phyloP scores from a whole-genome alignment of 2,888 invertebrate genomes.

The Lepidochrysops patricia region DNA sequence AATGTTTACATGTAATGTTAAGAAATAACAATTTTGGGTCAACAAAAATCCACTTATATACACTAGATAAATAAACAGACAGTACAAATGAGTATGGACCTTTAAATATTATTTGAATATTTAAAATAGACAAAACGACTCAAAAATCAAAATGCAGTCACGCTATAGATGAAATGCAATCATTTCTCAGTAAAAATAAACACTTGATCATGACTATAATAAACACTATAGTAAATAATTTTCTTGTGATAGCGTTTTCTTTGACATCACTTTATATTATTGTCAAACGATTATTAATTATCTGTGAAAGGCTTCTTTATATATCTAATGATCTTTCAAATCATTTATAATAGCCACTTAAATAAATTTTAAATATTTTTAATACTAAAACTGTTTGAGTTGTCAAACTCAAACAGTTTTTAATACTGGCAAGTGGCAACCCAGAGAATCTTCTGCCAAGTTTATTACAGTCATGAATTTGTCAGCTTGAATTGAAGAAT shows the following conservation, averaged over 20 bases:
- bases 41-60: constrained; percentile 63
- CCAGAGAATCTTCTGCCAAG: background rate
- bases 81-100: constrained; percentile 20
- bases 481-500: background rate
- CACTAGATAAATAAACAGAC: constrained; percentile 40
- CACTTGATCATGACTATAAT: constrained; percentile 9
- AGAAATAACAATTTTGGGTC: constrained; percentile 51
- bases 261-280: background rate
- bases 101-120: constrained; percentile 15
- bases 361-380: background rate
- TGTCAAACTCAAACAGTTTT: too few relatives aligned
- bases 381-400: too few relatives aligned
- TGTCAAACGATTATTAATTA: background rate
- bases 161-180: constrained; percentile 24
- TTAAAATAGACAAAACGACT: constrained; percentile 15
- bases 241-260: background rate
- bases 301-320: background rate
- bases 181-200: constrained; percentile 16
- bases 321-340: too few relatives aligned
- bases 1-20: constrained; percentile 39
- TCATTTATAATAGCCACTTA: too few relatives aligned
- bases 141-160: constrained; percentile 24
- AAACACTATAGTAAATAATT: background rate
- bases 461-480: constrained; percentile 13
- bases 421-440: background rate